Percentiles rank a stretch among this genome's conserved stretches.
phyloP scores from a whole-genome alignment of 2,113 vertebrate genomes.

The Emydura subglobosa region DNA sequence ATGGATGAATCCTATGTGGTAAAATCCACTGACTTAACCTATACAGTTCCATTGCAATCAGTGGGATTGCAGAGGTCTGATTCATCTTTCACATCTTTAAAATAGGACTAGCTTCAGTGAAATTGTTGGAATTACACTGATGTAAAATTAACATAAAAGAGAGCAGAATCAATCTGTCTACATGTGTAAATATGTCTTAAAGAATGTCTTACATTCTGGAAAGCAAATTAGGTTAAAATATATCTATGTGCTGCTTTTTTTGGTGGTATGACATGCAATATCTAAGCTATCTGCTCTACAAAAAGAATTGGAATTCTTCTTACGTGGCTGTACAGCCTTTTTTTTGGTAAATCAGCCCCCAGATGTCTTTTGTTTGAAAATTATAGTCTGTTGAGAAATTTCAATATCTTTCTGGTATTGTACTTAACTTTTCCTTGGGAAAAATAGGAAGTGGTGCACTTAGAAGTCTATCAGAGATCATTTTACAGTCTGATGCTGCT shows the following conservation, averaged over 20 bases:
- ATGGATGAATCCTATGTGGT: background rate
- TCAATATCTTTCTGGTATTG: slow-evolving; percentile 45
- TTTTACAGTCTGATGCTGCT: background rate
- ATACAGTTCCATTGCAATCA: background rate
- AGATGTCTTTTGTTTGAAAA: slow-evolving; percentile 40
- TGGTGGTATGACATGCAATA: background rate
- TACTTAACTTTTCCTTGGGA: slow-evolving; percentile 38
- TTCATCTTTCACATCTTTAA: background rate
- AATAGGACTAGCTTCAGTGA: background rate
- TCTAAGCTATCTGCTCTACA: slow-evolving; percentile 1
- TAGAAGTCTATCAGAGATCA: slow-evolving; percentile 8
- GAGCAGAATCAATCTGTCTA: background rate
- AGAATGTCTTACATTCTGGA: background rate
- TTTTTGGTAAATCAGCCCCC: background rate
- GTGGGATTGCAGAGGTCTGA: background rate
- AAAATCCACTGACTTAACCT: background rate
- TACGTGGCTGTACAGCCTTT: slow-evolving; percentile 1
- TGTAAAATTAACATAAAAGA: background rate
- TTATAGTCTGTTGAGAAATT: slow-evolving; percentile 10
- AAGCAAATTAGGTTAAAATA: background rate
- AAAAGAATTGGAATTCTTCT: slow-evolving; percentile 3
- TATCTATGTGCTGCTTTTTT: background rate
- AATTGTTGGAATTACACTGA: background rate
- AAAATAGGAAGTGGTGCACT: slow-evolving; percentile 41
- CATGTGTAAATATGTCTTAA: background rate